Percentiles rank a stretch among this genome's conserved stretches.
Evolutionary conservation across 2,888 invertebrate genomes (phyloP).

Genomic region (Phalera bucephala): DNA sequence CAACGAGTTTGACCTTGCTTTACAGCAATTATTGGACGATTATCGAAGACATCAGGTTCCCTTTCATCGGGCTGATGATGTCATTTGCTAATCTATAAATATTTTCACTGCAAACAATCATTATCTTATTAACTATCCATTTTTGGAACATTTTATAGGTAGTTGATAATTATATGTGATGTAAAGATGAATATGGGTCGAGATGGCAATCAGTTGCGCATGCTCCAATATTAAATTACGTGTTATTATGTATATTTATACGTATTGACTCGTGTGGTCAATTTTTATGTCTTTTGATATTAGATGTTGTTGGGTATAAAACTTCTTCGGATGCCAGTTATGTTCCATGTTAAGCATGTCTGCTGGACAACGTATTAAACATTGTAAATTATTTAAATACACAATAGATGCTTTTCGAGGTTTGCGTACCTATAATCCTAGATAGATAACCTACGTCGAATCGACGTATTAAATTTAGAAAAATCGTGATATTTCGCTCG

Average conservation of each 20-base stretch:
- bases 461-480: no score
- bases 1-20: background rate
- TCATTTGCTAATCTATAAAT: slow-evolving; percentile 8
- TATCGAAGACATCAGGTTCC: background rate
- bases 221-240: slow-evolving; percentile 9
- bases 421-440: no score
- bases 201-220: slow-evolving; percentile 2
- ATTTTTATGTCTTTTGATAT: no score
- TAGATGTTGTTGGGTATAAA: no score
- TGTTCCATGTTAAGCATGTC: no score
- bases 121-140: slow-evolving; percentile 15
- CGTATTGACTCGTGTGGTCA: background rate
- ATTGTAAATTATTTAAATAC: no score
- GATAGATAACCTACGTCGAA: no score
- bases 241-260: slow-evolving; percentile 7
- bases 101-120: slow-evolving; percentile 6
- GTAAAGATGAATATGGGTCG: slow-evolving; percentile 5
- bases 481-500: no score
- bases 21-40: background rate
- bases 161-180: slow-evolving; percentile 8
- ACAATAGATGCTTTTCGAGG: no score
- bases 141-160: slow-evolving; percentile 7
- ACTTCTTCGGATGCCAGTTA: no score
- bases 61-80: slow-evolving; percentile 1
- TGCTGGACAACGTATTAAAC: no score